phyloP scores from a whole-genome alignment of 2,113 vertebrate genomes.

The Mesembrinibis cayennensis region DNA sequence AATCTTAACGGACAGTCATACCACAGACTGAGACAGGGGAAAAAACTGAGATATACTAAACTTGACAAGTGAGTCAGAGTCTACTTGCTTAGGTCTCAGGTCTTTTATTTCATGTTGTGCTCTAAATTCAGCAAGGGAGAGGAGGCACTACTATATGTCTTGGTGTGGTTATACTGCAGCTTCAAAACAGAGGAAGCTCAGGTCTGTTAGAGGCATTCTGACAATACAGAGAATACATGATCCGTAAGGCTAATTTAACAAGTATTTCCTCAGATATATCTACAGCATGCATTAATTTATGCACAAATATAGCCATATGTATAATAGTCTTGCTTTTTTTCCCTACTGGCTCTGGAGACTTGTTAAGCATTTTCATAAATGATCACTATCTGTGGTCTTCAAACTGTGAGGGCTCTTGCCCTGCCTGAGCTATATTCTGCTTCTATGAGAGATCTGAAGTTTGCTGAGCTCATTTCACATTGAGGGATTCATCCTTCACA shows the following conservation, averaged over 20 bases:
- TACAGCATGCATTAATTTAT: background rate
- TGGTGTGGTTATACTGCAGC: background rate
- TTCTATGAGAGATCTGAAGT: background rate
- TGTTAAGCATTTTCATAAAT: background rate
- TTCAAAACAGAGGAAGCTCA: background rate
- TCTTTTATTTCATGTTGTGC: background rate
- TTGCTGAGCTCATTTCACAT: background rate
- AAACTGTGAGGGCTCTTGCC: background rate
- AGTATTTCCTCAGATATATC: background rate
- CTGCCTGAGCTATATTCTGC: background rate
- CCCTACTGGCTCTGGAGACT: background rate
- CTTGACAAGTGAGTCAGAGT: conserved; percentile 3
- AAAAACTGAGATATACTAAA: background rate
- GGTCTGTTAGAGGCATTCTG: background rate
- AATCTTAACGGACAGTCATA: background rate
- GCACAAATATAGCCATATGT: background rate
- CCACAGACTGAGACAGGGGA: background rate
- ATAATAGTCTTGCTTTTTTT: background rate
- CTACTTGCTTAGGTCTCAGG: background rate
- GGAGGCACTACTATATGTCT: background rate
- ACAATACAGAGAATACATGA: background rate
- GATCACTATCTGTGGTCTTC: background rate
- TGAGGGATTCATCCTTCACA: background rate
- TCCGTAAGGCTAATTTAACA: background rate
- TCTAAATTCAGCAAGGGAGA: background rate